A percentile compares a stretch with the other conserved stretches of the same genome.
phyloP scores from a whole-genome alignment of 1,140 invertebrate genomes.

The Diachasma alloeum region DNA sequence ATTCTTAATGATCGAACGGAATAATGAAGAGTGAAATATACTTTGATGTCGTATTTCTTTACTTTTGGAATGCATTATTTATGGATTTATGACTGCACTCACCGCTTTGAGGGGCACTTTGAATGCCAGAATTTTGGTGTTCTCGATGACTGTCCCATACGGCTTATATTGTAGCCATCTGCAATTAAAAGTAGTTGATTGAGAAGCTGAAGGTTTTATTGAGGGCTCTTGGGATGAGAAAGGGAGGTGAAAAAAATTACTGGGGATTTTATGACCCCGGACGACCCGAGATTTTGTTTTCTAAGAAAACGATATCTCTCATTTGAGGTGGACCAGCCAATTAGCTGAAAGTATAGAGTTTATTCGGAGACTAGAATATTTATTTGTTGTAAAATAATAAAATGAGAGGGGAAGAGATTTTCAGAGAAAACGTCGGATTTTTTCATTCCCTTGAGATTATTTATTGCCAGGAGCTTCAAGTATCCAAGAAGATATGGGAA shows the following conservation, averaged over 20 bases:
- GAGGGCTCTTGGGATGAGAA: background rate
- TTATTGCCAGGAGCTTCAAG: too few relatives aligned
- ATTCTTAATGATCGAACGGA: too few relatives aligned
- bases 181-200: slow-evolving; percentile 36
- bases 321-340: too few relatives aligned
- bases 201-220: background rate
- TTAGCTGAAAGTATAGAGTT: too few relatives aligned
- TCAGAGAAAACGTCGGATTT: too few relatives aligned
- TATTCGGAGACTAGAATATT: too few relatives aligned
- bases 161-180: slow-evolving; percentile 78
- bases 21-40: too few relatives aligned
- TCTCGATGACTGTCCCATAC: slow-evolving; percentile 71
- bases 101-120: slow-evolving; percentile 81
- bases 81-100: slow-evolving; percentile 51
- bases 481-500: too few relatives aligned
- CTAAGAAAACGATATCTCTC: too few relatives aligned
- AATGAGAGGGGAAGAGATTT: too few relatives aligned
- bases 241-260: background rate
- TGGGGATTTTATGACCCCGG: background rate
- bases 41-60: background rate
- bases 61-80: slow-evolving; percentile 20
- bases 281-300: background rate
- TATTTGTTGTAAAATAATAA: too few relatives aligned
- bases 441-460: too few relatives aligned
- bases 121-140: slow-evolving; percentile 78